These are phyloP conservation scores for Theodoxus fluviatilis DNA, from an alignment of 2,888 invertebrate genomes.

Conservation along the genomic window DNA sequence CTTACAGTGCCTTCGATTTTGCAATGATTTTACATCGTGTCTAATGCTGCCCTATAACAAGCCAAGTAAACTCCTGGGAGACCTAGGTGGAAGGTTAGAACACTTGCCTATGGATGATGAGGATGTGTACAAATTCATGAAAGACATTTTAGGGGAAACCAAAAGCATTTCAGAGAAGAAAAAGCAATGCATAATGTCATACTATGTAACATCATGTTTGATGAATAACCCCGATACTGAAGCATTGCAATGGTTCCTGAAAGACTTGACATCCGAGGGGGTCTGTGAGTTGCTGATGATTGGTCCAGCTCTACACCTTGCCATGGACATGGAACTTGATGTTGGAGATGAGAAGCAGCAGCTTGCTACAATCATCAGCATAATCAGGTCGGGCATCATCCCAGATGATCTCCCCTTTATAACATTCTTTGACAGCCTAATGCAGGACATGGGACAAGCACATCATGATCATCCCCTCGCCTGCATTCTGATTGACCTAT, in stretches of 20 bases:
- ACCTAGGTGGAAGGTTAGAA: conserved; percentile 12
- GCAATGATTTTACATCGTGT: conserved; percentile 29
- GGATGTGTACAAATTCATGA: not conserved
- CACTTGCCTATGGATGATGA: conserved; percentile 4
- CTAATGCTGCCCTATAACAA: conserved; percentile 22
- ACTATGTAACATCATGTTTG: conserved; percentile 15
- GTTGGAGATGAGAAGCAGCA: conserved; percentile 19
- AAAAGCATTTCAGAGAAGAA: not conserved
- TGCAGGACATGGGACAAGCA: not conserved
- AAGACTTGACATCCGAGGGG: not conserved
- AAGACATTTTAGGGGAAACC: not conserved
- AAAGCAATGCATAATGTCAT: conserved; percentile 19
- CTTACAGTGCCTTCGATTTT: conserved; percentile 28
- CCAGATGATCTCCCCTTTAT: too few species aligned
- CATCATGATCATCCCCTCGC: conserved; percentile 22
- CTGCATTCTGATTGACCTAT: conserved; percentile 1
- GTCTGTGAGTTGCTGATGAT: conserved; percentile 14
- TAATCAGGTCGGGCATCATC: not conserved
- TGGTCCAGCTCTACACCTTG: conserved; percentile 26
- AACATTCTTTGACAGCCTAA: conserved; percentile 14
- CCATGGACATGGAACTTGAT: too few species aligned
- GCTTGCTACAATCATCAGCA: conserved; percentile 4
- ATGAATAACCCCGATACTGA: conserved; percentile 18
- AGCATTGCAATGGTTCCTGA: not conserved
- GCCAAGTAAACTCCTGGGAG: not conserved